These are phyloP conservation scores for Unio delphinus DNA, from an alignment of 2,888 invertebrate species.

Conservation along the genomic window DNA sequence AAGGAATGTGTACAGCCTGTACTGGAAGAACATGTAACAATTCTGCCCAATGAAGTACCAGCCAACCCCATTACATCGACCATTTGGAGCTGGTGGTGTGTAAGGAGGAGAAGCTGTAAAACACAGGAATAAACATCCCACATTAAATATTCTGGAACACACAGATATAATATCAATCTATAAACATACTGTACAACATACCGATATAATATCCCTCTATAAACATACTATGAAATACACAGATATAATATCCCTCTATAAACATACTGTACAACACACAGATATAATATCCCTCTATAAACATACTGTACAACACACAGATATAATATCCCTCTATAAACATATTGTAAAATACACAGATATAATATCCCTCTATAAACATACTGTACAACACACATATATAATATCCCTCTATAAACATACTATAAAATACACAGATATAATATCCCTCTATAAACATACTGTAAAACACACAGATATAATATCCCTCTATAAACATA, in stretches of 20 bases:
- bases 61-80: slow-evolving; percentile 29
- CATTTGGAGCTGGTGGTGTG: slow-evolving; percentile 45
- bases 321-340: background rate
- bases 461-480: no score
- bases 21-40: slow-evolving; percentile 39
- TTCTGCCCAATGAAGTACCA: slow-evolving; percentile 35
- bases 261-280: background rate
- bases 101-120: slow-evolving; percentile 37
- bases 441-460: background rate
- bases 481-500: background rate
- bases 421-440: slow-evolving; percentile 15
- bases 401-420: background rate
- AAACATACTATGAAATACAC: no score
- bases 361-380: no score
- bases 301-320: slow-evolving; percentile 16
- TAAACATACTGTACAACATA: slow-evolving; percentile 17
- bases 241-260: no score
- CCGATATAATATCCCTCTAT: background rate
- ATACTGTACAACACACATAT: background rate
- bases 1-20: slow-evolving; percentile 26
- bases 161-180: background rate
- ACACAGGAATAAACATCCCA: background rate
- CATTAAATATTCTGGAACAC: background rate
- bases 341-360: no score
- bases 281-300: background rate